Evolutionary conservation across 2,797 vertebrate species (phyloP).

Genomic region (Molothrus aeneus): DNA sequence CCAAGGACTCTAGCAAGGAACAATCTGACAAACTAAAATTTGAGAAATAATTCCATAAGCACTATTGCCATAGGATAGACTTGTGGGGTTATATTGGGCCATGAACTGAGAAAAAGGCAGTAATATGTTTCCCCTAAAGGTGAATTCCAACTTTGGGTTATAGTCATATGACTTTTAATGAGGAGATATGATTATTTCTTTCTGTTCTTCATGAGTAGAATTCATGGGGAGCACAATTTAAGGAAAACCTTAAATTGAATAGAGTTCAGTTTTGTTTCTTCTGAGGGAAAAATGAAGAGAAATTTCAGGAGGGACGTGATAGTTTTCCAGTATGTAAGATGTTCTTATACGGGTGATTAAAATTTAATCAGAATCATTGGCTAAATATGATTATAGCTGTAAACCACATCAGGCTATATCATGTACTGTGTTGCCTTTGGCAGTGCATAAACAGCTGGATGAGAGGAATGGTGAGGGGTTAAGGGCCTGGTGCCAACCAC

Average conservation of each 20-base stretch:
- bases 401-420: background rate
- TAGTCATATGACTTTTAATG: background rate
- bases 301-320: background rate
- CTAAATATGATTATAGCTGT: background rate
- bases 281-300: background rate
- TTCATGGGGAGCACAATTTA: background rate
- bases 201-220: background rate
- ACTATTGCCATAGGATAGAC: background rate
- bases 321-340: background rate
- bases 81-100: background rate
- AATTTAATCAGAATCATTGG: background rate
- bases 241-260: background rate
- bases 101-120: background rate
- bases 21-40: background rate
- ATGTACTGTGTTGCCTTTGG: conserved; percentile 46
- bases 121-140: background rate
- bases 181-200: background rate
- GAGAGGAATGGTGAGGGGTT: background rate
- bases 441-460: background rate
- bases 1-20: background rate
- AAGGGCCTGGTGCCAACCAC: background rate
- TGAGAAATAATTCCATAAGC: background rate
- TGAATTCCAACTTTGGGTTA: background rate
- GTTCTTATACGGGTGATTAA: background rate
- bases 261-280: background rate